phyloP scores from a whole-genome alignment of 2,113 vertebrate genomes.

The Hyperopisus bebe region DNA sequence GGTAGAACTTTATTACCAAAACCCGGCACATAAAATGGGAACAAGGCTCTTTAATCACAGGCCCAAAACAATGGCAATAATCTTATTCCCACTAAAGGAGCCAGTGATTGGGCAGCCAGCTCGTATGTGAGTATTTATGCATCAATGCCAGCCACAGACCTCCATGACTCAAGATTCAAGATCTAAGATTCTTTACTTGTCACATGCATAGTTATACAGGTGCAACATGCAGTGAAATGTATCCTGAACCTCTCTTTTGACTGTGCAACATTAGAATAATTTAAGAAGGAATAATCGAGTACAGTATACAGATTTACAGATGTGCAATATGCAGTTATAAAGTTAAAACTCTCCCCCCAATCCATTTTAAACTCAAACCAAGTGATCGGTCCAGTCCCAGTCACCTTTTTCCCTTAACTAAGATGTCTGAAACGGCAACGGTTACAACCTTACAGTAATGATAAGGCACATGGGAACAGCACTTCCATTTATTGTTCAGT shows the following conservation, averaged over 20 bases:
- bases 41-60: neutral
- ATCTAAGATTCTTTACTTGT: too few relatives aligned
- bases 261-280: too few relatives aligned
- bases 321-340: too few relatives aligned
- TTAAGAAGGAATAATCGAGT: too few relatives aligned
- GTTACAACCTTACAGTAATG: neutral
- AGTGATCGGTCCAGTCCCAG: neutral
- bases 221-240: too few relatives aligned
- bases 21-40: neutral
- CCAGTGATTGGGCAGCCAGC: neutral
- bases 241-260: too few relatives aligned
- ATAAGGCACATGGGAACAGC: neutral
- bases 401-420: neutral
- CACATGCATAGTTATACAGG: too few relatives aligned
- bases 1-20: neutral
- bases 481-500: neutral
- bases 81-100: neutral
- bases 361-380: neutral
- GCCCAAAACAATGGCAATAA: neutral
- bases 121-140: neutral
- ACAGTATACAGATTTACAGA: too few relatives aligned
- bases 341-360: neutral
- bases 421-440: neutral
- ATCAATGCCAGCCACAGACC: neutral
- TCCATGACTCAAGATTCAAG: neutral